These are phyloP conservation scores for Rhombomys opimus DNA, from an alignment of 2,113 vertebrate genomes.

Conservation along the genomic window DNA sequence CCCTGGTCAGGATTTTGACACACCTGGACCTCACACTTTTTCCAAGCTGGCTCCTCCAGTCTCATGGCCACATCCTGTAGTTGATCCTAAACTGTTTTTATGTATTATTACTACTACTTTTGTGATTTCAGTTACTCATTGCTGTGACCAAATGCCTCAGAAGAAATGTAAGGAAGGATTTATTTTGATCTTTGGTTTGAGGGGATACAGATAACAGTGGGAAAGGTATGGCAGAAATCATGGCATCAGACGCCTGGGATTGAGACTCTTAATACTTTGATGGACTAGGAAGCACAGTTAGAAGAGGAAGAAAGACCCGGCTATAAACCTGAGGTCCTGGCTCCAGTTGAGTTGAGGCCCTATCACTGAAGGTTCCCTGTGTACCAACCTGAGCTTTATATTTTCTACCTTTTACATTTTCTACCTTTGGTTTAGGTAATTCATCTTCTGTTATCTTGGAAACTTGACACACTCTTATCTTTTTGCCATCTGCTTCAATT, in stretches of 20 bases:
- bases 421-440: not conserved
- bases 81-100: not conserved
- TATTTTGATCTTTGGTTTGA: not conserved
- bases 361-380: not conserved
- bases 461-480: not conserved
- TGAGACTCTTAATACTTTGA: not conserved
- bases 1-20: too few relatives aligned
- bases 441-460: conserved; percentile 29
- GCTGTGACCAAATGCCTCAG: not conserved
- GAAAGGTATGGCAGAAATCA: not conserved
- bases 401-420: not conserved
- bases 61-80: too few relatives aligned
- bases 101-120: not conserved
- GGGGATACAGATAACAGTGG: not conserved
- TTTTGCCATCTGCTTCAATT: not conserved
- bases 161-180: not conserved
- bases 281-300: not conserved
- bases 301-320: not conserved
- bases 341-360: not conserved
- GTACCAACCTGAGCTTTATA: not conserved
- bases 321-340: too few relatives aligned
- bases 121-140: not conserved
- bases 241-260: not conserved
- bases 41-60: too few relatives aligned
- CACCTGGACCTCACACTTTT: too few relatives aligned